Percentiles rank a stretch among this genome's conserved stretches.
These are phyloP conservation scores for Cepphus grylle DNA, from an alignment of 2,113 vertebrate genomes.

Conservation along the genomic window DNA sequence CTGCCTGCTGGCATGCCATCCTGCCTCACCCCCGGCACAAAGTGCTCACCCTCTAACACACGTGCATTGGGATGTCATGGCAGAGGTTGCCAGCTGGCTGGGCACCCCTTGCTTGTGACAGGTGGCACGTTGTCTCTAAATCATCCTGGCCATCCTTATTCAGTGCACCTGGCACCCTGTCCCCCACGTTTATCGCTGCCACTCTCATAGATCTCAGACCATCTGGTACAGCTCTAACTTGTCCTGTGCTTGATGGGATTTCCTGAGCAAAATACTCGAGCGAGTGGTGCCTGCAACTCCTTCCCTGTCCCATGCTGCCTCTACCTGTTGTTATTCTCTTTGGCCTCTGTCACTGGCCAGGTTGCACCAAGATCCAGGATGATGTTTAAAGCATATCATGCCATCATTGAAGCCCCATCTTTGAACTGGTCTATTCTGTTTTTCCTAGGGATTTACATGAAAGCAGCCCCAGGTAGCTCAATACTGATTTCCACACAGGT, in stretches of 20 bases:
- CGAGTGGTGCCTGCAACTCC: neutral
- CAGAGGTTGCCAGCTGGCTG: conserved; percentile 34
- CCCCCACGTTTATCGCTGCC: neutral
- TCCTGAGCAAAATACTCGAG: neutral
- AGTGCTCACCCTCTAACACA: neutral
- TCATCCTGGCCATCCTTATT: neutral
- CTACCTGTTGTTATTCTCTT: neutral
- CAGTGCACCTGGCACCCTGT: neutral
- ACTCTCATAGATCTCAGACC: neutral
- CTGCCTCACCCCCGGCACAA: neutral
- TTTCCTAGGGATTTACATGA: neutral
- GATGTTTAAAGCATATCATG: neutral
- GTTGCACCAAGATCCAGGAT: neutral
- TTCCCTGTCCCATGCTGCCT: neutral
- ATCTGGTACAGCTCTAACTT: neutral
- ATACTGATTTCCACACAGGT: neutral
- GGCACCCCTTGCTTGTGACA: neutral
- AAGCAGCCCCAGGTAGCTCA: conserved; percentile 12
- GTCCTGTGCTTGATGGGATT: neutral
- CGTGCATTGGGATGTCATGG: neutral
- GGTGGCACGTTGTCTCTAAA: neutral
- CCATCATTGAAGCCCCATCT: neutral
- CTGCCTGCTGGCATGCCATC: neutral
- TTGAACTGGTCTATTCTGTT: neutral
- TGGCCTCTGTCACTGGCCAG: neutral